A percentile compares a stretch with the other conserved stretches of the same genome.
Conservation (phyloP, 2,113 vertebrate species). For the Anarhynchus alexandrinus region DNA sequence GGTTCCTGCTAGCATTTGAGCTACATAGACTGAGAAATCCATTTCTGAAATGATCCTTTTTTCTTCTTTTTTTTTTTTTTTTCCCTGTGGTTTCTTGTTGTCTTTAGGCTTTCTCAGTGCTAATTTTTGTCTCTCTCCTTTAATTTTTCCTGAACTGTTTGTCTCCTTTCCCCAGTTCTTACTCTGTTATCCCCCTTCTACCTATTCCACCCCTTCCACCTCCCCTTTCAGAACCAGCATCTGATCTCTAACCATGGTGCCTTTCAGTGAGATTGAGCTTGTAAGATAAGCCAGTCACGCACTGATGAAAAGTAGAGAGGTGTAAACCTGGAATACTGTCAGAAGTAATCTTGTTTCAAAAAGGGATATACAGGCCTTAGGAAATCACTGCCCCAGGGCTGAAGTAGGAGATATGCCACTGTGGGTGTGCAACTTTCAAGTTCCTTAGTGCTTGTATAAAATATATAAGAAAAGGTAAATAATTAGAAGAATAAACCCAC, state of each 20-base stretch:
- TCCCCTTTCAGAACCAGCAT: neutral
- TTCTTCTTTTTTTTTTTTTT: neutral
- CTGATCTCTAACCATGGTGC: neutral
- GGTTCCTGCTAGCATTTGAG: neutral
- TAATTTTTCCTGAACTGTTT: neutral
- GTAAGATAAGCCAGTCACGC: neutral
- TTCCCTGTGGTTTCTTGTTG: neutral
- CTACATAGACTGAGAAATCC: neutral
- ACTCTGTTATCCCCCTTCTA: neutral
- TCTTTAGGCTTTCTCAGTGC: neutral
- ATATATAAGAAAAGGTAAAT: neutral
- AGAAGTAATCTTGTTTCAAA: neutral
- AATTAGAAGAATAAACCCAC: neutral
- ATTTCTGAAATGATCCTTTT: neutral
- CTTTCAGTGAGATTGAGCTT: neutral
- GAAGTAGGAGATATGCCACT: neutral
- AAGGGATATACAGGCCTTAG: neutral
- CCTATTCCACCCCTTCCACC: neutral
- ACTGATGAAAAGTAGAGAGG: neutral
- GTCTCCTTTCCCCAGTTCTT: neutral
- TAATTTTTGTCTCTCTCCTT: neutral
- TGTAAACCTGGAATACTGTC: neutral
- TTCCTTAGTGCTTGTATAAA: neutral
- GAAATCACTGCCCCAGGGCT: neutral
- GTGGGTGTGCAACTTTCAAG: neutral